Conservation (phyloP, 2,888 invertebrate genomes). For the Antitype chi region DNA sequence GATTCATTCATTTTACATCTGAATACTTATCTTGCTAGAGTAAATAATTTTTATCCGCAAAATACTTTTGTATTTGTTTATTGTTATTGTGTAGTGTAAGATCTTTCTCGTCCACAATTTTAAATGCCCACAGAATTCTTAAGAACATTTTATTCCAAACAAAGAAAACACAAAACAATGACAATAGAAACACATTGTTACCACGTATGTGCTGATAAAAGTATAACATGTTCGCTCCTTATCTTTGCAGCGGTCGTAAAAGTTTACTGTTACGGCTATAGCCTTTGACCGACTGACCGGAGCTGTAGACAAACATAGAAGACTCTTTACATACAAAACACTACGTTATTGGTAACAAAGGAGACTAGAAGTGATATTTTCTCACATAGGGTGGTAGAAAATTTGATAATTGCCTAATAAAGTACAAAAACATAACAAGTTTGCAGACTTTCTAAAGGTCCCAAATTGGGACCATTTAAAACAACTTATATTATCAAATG, state of each 20-base stretch:
- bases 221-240: slow-evolving; percentile 55
- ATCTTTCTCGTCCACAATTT: not conserved
- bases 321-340: slow-evolving; percentile 29
- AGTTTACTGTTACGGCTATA: slow-evolving; percentile 52
- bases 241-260: slow-evolving; percentile 61
- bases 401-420: not conserved
- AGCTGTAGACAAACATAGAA: slow-evolving; percentile 37
- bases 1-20: too few species aligned
- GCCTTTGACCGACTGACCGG: slow-evolving; percentile 60
- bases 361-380: not conserved
- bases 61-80: not conserved
- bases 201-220: slow-evolving; percentile 57
- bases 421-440: rapidly evolving
- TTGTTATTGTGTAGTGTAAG: not conserved
- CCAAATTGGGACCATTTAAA: not conserved
- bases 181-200: slow-evolving; percentile 55
- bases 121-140: not conserved
- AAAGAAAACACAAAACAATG: slow-evolving; percentile 45
- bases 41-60: not conserved
- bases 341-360: not conserved
- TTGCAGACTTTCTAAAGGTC: slow-evolving; percentile 2
- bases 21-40: not conserved
- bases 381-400: too few species aligned
- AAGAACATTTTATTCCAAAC: slow-evolving; percentile 4
- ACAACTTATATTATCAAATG: not conserved